Percentiles rank a stretch among this genome's conserved stretches.
These are phyloP conservation scores for Myiagra hebetior DNA, from an alignment of 2,113 vertebrate species.

Conservation along the genomic window DNA sequence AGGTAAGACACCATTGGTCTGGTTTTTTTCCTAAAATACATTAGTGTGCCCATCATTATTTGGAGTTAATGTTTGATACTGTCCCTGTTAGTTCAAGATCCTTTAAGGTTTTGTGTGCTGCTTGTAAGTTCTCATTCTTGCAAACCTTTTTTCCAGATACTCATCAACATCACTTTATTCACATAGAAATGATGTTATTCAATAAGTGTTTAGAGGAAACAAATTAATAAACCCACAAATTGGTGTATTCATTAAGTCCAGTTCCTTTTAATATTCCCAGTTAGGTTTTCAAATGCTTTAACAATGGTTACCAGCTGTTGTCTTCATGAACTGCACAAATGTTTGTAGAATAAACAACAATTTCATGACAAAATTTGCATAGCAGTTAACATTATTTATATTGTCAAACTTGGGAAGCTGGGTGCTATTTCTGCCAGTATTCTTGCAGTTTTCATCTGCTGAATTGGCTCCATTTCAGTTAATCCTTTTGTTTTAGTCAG, in stretches of 20 bases:
- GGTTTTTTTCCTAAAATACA: neutral
- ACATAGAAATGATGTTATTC: neutral
- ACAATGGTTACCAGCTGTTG: neutral
- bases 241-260: neutral
- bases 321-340: neutral
- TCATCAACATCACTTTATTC: neutral
- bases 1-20: neutral
- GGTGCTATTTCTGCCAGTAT: neutral
- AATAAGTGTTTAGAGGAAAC: neutral
- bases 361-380: neutral
- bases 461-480: neutral
- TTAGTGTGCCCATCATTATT: neutral
- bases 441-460: constrained; percentile 8
- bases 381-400: neutral
- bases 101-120: neutral
- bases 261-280: neutral
- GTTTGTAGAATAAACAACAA: neutral
- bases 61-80: neutral
- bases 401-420: neutral
- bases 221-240: neutral
- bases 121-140: neutral
- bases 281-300: neutral
- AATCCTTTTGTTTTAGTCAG: neutral
- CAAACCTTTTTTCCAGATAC: neutral
- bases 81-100: neutral